Percentiles rank a stretch among this genome's conserved stretches.
These are phyloP conservation scores for Dicyrtoma fusca DNA, from an alignment of 2,888 invertebrate genomes.

Conservation along the genomic window DNA sequence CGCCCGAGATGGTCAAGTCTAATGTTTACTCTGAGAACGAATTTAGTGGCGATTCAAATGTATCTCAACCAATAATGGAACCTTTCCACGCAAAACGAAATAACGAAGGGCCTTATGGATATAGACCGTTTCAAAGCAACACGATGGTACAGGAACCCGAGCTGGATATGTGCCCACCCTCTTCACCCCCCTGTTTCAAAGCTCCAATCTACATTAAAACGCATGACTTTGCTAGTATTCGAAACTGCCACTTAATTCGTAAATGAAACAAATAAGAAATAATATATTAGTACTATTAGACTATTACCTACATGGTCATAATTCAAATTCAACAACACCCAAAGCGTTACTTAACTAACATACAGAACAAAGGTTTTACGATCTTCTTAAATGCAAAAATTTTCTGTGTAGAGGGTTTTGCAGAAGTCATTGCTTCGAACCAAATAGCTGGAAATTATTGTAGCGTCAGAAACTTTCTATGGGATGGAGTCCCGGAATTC, in stretches of 20 bases:
- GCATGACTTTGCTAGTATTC: slow-evolving; percentile 51
- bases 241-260: slow-evolving; percentile 50
- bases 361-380: too few species aligned
- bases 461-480: slow-evolving; percentile 44
- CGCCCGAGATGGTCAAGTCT: background rate
- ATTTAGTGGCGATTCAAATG: background rate
- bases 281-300: too few species aligned
- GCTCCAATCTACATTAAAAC: slow-evolving; percentile 43
- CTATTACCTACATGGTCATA: too few species aligned
- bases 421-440: slow-evolving; percentile 44
- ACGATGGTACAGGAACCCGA: background rate
- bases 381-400: too few species aligned
- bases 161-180: slow-evolving; percentile 6
- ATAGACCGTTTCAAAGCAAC: background rate
- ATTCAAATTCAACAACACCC: too few species aligned
- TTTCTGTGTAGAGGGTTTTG: slow-evolving; percentile 40
- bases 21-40: background rate
- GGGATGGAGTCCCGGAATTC: slow-evolving; percentile 47
- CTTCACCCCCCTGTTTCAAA: slow-evolving; percentile 1
- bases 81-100: background rate
- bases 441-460: slow-evolving; percentile 48
- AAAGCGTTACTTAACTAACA: too few species aligned
- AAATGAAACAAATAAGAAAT: too few species aligned
- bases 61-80: background rate
- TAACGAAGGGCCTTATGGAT: background rate